A percentile compares a stretch with the other conserved stretches of the same genome.
phyloP scores from a whole-genome alignment of 2,797 vertebrate genomes.

The Myotis vivesi region DNA sequence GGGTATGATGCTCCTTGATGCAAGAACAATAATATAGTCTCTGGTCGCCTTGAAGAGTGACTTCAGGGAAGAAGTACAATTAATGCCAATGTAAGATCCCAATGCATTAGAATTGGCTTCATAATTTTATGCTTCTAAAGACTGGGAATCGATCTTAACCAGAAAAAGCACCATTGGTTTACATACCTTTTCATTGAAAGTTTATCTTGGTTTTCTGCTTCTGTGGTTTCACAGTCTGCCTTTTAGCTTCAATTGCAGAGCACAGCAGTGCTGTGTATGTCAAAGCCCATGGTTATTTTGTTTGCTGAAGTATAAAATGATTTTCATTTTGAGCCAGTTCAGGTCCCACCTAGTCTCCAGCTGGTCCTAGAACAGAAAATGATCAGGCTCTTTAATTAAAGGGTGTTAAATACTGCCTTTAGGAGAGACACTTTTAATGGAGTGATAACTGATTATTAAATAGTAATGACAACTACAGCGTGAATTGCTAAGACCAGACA shows the following conservation, averaged over 20 bases:
- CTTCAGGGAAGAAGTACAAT: not conserved
- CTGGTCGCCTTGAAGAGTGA: not conserved
- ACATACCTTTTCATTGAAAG: slow-evolving; percentile 44
- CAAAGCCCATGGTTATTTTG: slow-evolving; percentile 57
- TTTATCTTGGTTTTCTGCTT: slow-evolving; percentile 51
- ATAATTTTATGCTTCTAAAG: not conserved
- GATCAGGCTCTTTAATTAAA: slow-evolving; percentile 57
- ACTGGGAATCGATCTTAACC: slow-evolving; percentile 2
- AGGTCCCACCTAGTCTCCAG: slow-evolving; percentile 14
- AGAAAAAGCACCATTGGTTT: not conserved
- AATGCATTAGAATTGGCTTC: not conserved
- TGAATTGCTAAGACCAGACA: slow-evolving; percentile 57
- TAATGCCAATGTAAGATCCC: not conserved
- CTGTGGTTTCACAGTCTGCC: not conserved
- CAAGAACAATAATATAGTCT: slow-evolving; percentile 24
- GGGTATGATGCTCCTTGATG: not conserved
- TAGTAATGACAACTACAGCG: slow-evolving; percentile 36
- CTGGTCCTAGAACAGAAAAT: slow-evolving; percentile 29
- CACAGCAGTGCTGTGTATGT: not conserved
- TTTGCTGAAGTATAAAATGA: slow-evolving; percentile 70
- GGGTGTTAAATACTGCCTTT: not conserved
- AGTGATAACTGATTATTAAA: slow-evolving; percentile 59
- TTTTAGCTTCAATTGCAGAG: slow-evolving; percentile 60
- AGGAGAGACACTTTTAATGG: slow-evolving; percentile 50
- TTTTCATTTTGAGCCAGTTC: slow-evolving; percentile 44